Conservation (phyloP, 2,888 invertebrate genomes). For the Hydropsyche betteni region DNA sequence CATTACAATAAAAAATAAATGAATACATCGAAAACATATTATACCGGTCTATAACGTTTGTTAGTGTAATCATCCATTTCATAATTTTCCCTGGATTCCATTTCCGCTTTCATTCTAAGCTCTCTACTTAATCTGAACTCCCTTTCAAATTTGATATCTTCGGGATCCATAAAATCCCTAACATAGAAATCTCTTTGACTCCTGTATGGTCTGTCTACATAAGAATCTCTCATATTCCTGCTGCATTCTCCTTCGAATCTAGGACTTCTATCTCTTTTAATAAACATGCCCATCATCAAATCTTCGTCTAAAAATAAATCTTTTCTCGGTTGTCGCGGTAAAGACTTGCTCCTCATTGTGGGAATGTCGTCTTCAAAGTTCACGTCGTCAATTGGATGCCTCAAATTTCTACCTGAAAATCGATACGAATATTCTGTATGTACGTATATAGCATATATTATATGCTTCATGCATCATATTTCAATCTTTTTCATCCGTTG, state of each 20-base stretch:
- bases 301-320: constrained; percentile 46
- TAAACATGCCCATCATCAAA: constrained; percentile 52
- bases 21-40: constrained; percentile 5
- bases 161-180: constrained; percentile 36
- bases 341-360: constrained; percentile 58
- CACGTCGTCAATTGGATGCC: constrained; percentile 62
- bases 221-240: constrained; percentile 58
- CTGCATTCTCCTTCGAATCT: constrained; percentile 53
- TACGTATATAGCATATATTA: too few species aligned
- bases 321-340: constrained; percentile 59
- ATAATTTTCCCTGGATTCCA: constrained; percentile 40
- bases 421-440: too few species aligned
- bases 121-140: constrained; percentile 38
- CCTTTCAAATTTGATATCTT: constrained; percentile 27
- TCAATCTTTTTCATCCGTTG: too few species aligned
- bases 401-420: constrained; percentile 58
- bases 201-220: constrained; percentile 62
- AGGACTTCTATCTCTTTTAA: constrained; percentile 57
- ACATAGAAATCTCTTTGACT: constrained; percentile 58
- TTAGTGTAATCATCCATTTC: constrained; percentile 47
- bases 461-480: too few species aligned
- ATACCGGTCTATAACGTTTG: constrained; percentile 45
- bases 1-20: neutral
- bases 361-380: constrained; percentile 59
- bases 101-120: constrained; percentile 38